Conservation (phyloP, 2,113 vertebrate genomes). For the Eulemur rufifrons region DNA sequence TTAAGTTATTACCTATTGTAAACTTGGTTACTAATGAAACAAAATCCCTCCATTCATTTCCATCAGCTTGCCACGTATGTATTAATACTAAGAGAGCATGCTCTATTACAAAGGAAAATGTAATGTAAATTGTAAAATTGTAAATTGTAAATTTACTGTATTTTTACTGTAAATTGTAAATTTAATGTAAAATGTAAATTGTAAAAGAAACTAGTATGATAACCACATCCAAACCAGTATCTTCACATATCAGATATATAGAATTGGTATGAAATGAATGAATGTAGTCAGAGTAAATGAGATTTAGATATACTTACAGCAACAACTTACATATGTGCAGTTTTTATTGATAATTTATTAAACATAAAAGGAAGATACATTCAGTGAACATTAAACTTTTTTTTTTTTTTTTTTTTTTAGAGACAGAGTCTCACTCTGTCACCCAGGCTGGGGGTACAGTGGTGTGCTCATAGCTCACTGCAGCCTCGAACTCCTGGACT, state of each 20-base stretch:
- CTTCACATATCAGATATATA: constrained; percentile 77
- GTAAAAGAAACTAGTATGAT: constrained; percentile 74
- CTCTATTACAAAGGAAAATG: constrained; percentile 81
- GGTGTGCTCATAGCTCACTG: too few relatives aligned
- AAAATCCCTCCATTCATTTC: constrained; percentile 82
- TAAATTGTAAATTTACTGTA: too few relatives aligned
- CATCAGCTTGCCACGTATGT: constrained; percentile 78
- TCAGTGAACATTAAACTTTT: constrained; percentile 41
- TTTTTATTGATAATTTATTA: constrained; percentile 30
- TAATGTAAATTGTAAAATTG: constrained; percentile 80
- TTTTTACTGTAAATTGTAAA: too few relatives aligned
- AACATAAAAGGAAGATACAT: constrained; percentile 30
- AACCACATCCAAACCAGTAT: constrained; percentile 78
- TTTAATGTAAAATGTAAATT: constrained; percentile 71
- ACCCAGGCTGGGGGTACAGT: too few relatives aligned
- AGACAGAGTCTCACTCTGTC: too few relatives aligned
- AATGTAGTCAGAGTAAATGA: background rate
- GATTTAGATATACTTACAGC: background rate
- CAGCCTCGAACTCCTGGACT: too few relatives aligned
- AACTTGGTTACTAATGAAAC: constrained; percentile 85
- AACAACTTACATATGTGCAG: background rate
- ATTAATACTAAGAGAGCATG: constrained; percentile 68
- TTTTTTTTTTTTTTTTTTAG: background rate
- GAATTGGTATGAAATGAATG: background rate
- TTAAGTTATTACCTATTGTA: constrained; percentile 83